phyloP scores from a whole-genome alignment of 2,113 vertebrate species.

The Eurypyga helias region DNA sequence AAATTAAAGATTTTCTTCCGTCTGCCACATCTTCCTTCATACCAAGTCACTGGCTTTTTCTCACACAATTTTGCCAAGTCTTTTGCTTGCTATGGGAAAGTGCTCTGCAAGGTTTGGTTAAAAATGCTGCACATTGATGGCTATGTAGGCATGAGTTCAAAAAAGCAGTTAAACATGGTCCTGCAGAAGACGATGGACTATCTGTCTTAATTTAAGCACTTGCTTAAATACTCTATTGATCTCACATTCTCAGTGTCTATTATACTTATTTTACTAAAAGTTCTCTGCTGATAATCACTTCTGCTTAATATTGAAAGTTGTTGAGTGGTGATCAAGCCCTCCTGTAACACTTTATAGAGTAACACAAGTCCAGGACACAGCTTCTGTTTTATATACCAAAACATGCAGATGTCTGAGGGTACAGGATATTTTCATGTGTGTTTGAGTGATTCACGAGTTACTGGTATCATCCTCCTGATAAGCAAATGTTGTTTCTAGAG shows the following conservation, averaged over 20 bases:
- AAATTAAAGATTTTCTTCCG: not conserved
- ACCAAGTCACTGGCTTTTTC: not conserved
- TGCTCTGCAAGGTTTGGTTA: not conserved
- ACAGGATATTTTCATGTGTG: not conserved
- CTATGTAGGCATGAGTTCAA: not conserved
- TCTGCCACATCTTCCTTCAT: not conserved
- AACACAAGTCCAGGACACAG: not conserved
- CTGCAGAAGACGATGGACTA: not conserved
- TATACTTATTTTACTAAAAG: not conserved
- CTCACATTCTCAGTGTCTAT: not conserved
- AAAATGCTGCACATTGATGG: not conserved
- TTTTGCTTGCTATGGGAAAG: not conserved
- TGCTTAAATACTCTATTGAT: not conserved
- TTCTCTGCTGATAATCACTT: not conserved
- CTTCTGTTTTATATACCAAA: not conserved
- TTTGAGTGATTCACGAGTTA: not conserved
- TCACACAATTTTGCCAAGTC: not conserved
- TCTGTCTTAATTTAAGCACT: not conserved
- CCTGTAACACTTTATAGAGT: not conserved
- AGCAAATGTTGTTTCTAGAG: not conserved
- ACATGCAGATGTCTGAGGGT: not conserved
- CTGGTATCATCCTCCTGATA: not conserved
- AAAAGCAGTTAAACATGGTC: not conserved
- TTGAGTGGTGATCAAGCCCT: not conserved
- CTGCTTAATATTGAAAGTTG: not conserved